Percentiles rank a stretch among this genome's conserved stretches.
Conservation (phyloP, 2,888 invertebrate genomes). For the Globia sparganii region DNA sequence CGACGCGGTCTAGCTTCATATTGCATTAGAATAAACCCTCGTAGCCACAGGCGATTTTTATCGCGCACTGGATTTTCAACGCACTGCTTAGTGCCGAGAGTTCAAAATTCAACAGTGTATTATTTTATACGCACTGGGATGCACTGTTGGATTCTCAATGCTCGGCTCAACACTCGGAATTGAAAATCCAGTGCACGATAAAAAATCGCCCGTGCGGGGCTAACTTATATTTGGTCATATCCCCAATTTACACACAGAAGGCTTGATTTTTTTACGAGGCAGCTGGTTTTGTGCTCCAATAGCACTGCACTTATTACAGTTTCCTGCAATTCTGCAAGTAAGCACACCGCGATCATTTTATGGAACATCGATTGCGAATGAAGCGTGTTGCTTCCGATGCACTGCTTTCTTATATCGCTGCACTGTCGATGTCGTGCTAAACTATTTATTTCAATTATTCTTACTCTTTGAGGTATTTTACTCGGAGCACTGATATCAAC, state of each 20-base stretch:
- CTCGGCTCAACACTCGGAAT: neutral
- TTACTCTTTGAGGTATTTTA: neutral
- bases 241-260: constrained; percentile 17
- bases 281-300: constrained; percentile 10
- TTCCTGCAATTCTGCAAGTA: constrained; percentile 3
- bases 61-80: too few relatives aligned
- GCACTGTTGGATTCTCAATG: neutral
- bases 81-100: neutral
- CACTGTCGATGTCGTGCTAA: constrained; percentile 13
- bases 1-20: neutral
- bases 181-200: neutral
- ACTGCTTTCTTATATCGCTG: constrained; percentile 34
- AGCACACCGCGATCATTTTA: constrained; percentile 11
- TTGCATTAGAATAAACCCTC: constrained; percentile 15
- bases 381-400: constrained; percentile 24
- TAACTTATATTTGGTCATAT: constrained; percentile 12
- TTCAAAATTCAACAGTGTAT: neutral
- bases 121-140: neutral
- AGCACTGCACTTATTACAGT: constrained; percentile 22
- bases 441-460: neutral
- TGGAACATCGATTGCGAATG: constrained; percentile 22
- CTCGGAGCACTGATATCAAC: neutral
- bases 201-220: neutral
- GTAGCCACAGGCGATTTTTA: neutral
- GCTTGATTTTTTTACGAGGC: constrained; percentile 1